Evolutionary conservation across 2,113 vertebrate species (phyloP), one percentile per base, ranked within the genome.

Genomic region (Pimephales promelas): DNA sequence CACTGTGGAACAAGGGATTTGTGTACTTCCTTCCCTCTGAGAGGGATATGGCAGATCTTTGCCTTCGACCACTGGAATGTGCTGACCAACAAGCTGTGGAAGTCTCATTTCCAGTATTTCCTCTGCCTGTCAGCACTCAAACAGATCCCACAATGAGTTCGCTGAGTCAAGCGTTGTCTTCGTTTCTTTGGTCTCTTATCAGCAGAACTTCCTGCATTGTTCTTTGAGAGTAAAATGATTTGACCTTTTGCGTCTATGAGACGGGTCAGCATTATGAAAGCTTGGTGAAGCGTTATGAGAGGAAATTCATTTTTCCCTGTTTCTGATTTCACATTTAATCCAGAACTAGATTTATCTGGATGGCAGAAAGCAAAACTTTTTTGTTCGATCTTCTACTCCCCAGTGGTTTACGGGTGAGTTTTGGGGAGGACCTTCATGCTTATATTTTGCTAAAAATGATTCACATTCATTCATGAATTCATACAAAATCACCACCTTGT

Each of bases 1-100:
- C 71, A 43, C 82, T 47, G n/a, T 11, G 70, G 83, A 86, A 34
- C 76, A 62, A 68, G 75, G 83, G 28, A 76, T 84, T 84, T 87
- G 86, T 71, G 81, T 36, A 71, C 56, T 86, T 89, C 89, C 89
- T 89, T 84, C 85, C 88, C 79, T 18, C 22, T 7, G 66, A 84
- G 61, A 72, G 52, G 40, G 26, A 68, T 57, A 43, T 22, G 73
- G 87, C 86, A 88, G 85, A 87, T 84, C 57, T 79, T 24, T 84
- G 49, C 61, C 85, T 85, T 10, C 26, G 59, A 64, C 61, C 83
- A 24, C 75, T 66, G 72, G 86, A 92, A 93, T 89, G 81, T 93
- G 91, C 92, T 93, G 91, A 88, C 47, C 28, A 64, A 47, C 79
- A 52, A 10, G 64, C 20, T 49, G 9, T 57, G 56, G 24, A 16